phyloP scores from a whole-genome alignment of 2,113 vertebrate species.

The Bambusicola thoracicus region DNA sequence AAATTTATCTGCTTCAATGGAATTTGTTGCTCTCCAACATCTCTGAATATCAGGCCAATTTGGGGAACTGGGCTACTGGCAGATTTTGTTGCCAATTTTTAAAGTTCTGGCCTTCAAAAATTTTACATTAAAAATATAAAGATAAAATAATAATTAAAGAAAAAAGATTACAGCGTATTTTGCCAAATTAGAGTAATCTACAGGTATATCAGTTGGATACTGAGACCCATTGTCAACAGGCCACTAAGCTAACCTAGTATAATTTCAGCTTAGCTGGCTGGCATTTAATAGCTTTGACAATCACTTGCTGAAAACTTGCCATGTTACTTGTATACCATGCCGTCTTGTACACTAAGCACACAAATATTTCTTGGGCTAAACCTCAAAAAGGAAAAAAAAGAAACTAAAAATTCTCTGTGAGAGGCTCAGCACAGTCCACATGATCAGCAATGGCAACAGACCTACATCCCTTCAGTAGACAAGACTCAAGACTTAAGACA shows the following conservation, averaged over 20 bases:
- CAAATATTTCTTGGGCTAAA: background rate
- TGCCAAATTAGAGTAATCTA: background rate
- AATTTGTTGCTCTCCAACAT: background rate
- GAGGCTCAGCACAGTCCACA: background rate
- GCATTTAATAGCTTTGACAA: constrained; percentile 50
- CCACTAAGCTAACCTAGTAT: constrained; percentile 10
- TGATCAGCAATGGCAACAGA: background rate
- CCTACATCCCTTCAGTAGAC: background rate
- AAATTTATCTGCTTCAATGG: background rate
- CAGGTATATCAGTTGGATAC: background rate
- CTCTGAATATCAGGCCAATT: background rate
- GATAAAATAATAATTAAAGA: background rate
- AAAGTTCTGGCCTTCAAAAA: background rate
- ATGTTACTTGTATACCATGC: background rate
- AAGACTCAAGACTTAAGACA: background rate
- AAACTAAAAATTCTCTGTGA: background rate
- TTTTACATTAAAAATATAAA: background rate
- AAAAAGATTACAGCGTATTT: background rate
- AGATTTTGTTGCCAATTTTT: background rate
- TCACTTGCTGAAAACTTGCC: constrained; percentile 50
- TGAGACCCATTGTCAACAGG: constrained; percentile 39
- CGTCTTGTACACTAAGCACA: background rate
- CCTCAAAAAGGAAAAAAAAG: background rate
- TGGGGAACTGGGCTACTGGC: background rate
- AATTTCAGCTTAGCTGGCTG: constrained; percentile 22